These are phyloP conservation scores for Notechis scutatus DNA, from an alignment of 2,113 vertebrate genomes.

Conservation along the genomic window DNA sequence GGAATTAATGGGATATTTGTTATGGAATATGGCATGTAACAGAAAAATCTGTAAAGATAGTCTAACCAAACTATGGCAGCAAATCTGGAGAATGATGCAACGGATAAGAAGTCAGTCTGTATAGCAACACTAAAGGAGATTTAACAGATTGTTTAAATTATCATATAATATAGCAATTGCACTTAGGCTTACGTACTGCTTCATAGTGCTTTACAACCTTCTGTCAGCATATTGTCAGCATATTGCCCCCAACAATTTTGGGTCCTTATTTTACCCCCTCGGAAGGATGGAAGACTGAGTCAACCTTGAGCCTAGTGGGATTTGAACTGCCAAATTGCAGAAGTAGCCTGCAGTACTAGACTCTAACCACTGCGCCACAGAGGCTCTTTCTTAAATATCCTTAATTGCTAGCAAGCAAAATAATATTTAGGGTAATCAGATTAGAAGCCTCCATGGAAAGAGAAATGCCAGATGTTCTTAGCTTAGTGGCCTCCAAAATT, in stretches of 20 bases:
- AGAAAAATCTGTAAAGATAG: neutral
- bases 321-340: no score
- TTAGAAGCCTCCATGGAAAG: neutral
- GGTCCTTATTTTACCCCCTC: no score
- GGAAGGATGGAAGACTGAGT: no score
- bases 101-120: neutral
- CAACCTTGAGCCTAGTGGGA: no score
- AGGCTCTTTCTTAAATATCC: neutral
- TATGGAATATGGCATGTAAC: neutral
- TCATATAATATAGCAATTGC: neutral
- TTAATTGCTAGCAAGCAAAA: neutral
- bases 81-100: neutral
- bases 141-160: neutral
- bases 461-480: neutral
- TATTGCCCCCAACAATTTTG: no score
- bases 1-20: neutral
- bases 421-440: neutral
- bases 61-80: neutral
- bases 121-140: neutral
- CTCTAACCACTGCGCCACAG: no score
- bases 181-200: no score
- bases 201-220: no score
- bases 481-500: no score
- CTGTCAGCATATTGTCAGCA: no score
- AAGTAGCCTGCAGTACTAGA: no score